Base-by-base conservation (phyloP, 2,888 invertebrate genomes). In the Drosophila paranaensis region DNA sequence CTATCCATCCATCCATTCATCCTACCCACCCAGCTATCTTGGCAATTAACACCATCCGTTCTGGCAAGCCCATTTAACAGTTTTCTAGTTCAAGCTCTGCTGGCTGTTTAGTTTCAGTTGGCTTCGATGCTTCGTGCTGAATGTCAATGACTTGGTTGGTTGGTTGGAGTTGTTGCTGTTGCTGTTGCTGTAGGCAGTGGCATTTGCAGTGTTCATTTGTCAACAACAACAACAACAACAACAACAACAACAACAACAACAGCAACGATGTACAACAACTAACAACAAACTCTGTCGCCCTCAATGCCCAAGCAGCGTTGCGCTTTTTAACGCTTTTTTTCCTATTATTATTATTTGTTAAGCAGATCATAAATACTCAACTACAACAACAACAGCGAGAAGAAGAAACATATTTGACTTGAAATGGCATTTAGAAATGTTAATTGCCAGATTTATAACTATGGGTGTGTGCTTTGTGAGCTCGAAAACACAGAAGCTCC, bases 271-370 rank as follows among this genome's bases (percentile, higher is more conserved):
- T 53, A 40, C 55, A 60, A 60, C 64, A 46, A 46, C 60, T 50
- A 45, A 60, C 64, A 46, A 46, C 60, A 30, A 45, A 65, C 68
- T 72, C 68, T 74, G 82, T 74, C 88, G 86, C 88, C 85, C 89
- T 87, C 89, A 72, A 87, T 86, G 88, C 71, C 80, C 88, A 87
- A 48, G 57, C 46, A 89, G 82, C 89, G 85, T 89, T 88, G 84
- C 75, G 84, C 61, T 81, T 77, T 81, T 83, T 73, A 79, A 76
- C 72, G 79, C 81, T 81, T 72, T 74, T 88, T 46, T 27, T 14
- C 33, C 33, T 50, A 50, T 50, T 67, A 69, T 74, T 86, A 84
- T 84, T 88, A 81, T 86, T 83, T 86, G 81, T 57, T 71, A 46
- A 66, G 62, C 71, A 82, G 79, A 84, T 87, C 88, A 87, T 81